A percentile compares a stretch with the other conserved stretches of the same genome.
phyloP scores from a whole-genome alignment of 2,113 vertebrate species.

The Sylvia atricapilla region DNA sequence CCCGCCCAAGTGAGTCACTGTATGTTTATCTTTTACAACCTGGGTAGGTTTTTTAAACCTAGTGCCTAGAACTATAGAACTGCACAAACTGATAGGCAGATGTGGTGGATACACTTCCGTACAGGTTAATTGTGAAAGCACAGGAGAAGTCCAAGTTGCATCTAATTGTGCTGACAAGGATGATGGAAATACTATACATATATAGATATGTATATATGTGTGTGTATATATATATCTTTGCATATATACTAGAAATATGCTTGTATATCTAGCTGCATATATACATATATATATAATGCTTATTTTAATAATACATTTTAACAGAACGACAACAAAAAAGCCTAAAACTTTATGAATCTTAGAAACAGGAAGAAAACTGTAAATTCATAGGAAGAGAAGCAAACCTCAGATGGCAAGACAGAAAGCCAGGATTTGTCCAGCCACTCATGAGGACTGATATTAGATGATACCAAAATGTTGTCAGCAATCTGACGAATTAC shows the following conservation, averaged over 20 bases:
- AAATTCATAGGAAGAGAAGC: neutral
- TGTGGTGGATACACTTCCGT: neutral
- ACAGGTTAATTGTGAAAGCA: neutral
- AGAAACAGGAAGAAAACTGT: neutral
- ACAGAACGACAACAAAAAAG: neutral
- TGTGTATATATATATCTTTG: neutral
- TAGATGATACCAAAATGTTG: constrained; percentile 75
- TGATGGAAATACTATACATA: neutral
- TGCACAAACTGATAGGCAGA: fast-evolving
- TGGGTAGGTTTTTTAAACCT: neutral
- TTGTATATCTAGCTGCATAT: no score
- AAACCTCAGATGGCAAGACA: constrained; percentile 83
- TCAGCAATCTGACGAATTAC: constrained; percentile 85
- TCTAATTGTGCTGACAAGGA: neutral
- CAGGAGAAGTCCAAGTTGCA: neutral
- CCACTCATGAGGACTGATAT: constrained; percentile 73
- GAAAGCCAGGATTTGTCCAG: constrained; percentile 87
- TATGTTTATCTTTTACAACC: neutral
- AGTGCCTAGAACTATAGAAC: neutral
- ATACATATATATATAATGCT: neutral
- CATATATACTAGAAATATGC: neutral
- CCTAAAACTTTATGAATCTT: neutral
- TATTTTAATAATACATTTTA: neutral
- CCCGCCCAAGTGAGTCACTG: neutral
- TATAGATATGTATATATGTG: neutral